Evolutionary conservation across 2,113 vertebrate species (phyloP).

Genomic region (Henicopernis longicauda): DNA sequence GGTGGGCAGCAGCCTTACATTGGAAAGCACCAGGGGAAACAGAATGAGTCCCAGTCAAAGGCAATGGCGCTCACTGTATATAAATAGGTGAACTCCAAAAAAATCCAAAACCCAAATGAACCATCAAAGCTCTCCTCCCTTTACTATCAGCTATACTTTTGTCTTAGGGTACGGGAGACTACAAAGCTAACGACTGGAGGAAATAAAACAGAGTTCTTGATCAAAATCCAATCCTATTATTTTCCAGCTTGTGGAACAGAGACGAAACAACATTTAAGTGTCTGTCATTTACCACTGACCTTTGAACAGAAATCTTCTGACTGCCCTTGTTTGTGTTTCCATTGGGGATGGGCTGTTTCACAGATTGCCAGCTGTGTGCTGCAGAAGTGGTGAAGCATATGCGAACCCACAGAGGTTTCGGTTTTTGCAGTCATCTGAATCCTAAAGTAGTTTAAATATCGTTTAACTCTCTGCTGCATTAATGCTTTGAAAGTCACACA

Average conservation of each 20-base stretch:
- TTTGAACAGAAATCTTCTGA: neutral
- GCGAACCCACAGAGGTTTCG: neutral
- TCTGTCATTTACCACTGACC: constrained; percentile 20
- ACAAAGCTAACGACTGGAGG: neutral
- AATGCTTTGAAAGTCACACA: neutral
- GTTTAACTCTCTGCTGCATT: neutral
- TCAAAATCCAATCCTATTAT: constrained; percentile 22
- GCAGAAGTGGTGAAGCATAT: neutral
- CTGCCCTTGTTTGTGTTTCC: neutral
- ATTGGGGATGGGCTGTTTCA: neutral
- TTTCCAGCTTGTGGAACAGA: constrained; percentile 2
- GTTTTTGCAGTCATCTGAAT: neutral
- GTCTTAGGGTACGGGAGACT: neutral
- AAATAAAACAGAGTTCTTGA: neutral
- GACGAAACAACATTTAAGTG: neutral
- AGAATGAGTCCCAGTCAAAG: neutral
- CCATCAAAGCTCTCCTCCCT: neutral
- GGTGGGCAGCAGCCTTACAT: neutral
- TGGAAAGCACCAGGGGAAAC: neutral
- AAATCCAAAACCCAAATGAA: neutral
- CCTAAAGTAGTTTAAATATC: neutral
- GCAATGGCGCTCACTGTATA: neutral
- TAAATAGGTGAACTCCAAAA: neutral
- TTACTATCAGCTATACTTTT: neutral
- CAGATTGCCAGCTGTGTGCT: neutral